Evolutionary conservation across 2,113 vertebrate genomes (phyloP).

Genomic region (Polypterus bichir): DNA sequence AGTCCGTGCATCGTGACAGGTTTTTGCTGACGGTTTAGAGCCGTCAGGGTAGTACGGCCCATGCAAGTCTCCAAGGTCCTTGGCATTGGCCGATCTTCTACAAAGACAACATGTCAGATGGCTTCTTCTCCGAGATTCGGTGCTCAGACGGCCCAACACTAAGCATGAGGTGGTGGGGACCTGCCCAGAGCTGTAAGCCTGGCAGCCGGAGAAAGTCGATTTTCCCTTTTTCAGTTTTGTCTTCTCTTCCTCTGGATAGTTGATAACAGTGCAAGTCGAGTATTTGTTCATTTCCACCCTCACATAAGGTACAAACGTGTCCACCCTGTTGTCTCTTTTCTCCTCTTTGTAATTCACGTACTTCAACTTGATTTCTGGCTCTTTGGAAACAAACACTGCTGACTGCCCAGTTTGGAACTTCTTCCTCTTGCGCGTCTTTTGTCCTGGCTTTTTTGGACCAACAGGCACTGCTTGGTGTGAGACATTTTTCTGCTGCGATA

Average conservation of each 20-base stretch:
- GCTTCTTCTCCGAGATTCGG: conserved; percentile 25
- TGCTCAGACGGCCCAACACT: conserved; percentile 35
- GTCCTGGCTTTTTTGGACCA: conserved; percentile 22
- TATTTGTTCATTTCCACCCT: conserved; percentile 27
- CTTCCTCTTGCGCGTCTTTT: conserved; percentile 32
- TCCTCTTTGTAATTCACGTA: conserved; percentile 48
- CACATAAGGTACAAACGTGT: conserved; percentile 48
- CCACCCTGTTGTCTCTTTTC: conserved; percentile 30
- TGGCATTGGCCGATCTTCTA: conserved; percentile 44
- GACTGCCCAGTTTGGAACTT: conserved; percentile 19
- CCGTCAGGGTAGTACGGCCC: conserved; percentile 60
- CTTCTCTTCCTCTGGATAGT: conserved; percentile 43
- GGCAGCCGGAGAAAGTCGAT: conserved; percentile 22
- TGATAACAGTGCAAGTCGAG: conserved; percentile 41
- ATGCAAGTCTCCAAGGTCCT: conserved; percentile 57
- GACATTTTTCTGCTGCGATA: conserved; percentile 19
- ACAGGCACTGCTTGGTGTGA: conserved; percentile 17
- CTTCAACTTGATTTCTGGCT: conserved; percentile 54
- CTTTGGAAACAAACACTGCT: conserved; percentile 46
- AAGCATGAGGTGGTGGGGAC: conserved; percentile 48
- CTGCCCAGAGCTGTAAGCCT: conserved; percentile 25
- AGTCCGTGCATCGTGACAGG: conserved; percentile 10
- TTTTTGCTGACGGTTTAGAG: conserved; percentile 30
- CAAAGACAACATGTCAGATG: conserved; percentile 53
- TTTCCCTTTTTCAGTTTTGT: conserved; percentile 23